phyloP scores from a whole-genome alignment of 1,140 invertebrate genomes.

The Microplitis mediator region DNA sequence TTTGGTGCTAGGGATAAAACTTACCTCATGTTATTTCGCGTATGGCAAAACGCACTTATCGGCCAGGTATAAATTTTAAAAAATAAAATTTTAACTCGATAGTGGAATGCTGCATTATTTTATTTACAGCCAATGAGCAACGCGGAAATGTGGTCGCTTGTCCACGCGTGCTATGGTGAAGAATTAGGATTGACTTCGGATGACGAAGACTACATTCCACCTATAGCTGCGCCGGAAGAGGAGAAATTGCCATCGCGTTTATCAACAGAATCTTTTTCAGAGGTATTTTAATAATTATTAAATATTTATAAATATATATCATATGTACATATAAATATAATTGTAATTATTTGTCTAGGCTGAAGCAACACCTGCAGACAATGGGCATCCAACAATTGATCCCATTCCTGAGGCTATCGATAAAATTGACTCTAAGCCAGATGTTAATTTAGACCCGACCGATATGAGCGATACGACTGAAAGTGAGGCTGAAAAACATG shows the following conservation, averaged over 20 bases:
- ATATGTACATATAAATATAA: neutral
- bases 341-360: neutral
- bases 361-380: neutral
- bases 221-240: conserved; percentile 61
- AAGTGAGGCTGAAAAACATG: conserved; percentile 73
- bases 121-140: conserved; percentile 75
- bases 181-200: conserved; percentile 91
- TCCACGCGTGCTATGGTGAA: conserved; percentile 89
- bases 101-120: conserved; percentile 6
- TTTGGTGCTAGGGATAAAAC: conserved; percentile 91
- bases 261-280: conserved; percentile 65
- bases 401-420: conserved; percentile 29
- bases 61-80: conserved; percentile 69
- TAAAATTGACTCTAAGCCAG: conserved; percentile 36
- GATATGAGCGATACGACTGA: conserved; percentile 84
- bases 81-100: neutral
- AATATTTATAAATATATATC: too few relatives aligned
- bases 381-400: conserved; percentile 20
- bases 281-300: conserved; percentile 46
- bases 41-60: conserved; percentile 95
- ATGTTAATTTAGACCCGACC: conserved; percentile 64
- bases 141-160: conserved; percentile 87
- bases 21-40: conserved; percentile 91
- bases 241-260: conserved; percentile 63
- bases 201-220: conserved; percentile 84